Conservation (phyloP, 2,113 vertebrate genomes). For the Hydrolagus affinis region DNA sequence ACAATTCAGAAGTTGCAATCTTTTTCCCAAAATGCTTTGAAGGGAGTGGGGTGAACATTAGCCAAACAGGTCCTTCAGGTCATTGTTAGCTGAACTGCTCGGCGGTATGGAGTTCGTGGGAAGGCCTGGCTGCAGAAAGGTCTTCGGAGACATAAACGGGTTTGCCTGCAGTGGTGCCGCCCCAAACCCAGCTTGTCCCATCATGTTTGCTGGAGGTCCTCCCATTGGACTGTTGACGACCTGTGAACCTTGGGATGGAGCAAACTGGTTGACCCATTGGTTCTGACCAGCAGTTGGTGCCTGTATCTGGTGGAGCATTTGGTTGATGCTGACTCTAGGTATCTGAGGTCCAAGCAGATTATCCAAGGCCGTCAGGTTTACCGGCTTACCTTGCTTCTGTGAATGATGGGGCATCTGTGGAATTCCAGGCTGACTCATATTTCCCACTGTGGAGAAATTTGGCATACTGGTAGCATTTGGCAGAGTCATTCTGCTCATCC, state of each 20-base stretch:
- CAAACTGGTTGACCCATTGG: constrained; percentile 84
- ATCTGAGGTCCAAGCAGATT: constrained; percentile 81
- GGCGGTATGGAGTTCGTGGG: constrained; percentile 63
- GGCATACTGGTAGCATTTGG: constrained; percentile 66
- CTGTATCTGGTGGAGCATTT: constrained; percentile 68
- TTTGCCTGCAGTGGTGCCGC: constrained; percentile 68
- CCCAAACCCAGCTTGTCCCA: constrained; percentile 69
- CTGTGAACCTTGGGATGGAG: constrained; percentile 59
- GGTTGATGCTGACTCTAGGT: constrained; percentile 88
- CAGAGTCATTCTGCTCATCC: constrained; percentile 51
- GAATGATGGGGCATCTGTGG: constrained; percentile 46
- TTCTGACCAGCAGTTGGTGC: constrained; percentile 41
- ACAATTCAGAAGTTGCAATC: not conserved
- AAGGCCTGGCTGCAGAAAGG: constrained; percentile 67
- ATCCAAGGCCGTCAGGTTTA: constrained; percentile 82
- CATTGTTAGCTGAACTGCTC: constrained; percentile 80
- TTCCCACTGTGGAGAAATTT: constrained; percentile 64
- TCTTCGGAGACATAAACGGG: constrained; percentile 92
- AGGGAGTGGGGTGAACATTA: constrained; percentile 45
- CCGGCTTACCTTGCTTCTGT: constrained; percentile 55
- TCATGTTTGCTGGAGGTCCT: constrained; percentile 53
- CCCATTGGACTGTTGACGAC: constrained; percentile 50
- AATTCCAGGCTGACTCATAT: constrained; percentile 45
- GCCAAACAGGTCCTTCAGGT: constrained; percentile 94
- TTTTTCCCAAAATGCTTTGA: no score